phyloP scores from a whole-genome alignment of 2,888 invertebrate genomes.

The Sinopyrophorus schimmeli region DNA sequence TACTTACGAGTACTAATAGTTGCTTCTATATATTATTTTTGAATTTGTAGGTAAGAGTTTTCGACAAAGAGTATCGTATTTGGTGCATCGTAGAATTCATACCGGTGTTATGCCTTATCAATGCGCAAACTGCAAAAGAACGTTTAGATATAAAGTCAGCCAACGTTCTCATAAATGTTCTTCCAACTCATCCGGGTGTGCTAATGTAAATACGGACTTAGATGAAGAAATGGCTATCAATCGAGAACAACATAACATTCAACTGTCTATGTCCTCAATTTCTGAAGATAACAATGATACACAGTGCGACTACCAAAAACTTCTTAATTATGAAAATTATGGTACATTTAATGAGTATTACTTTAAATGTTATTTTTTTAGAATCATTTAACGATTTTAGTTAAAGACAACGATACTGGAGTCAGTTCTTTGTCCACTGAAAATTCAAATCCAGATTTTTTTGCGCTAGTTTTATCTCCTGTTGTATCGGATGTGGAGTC shows the following conservation, averaged over 20 bases:
- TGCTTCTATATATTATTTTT: slow-evolving; percentile 1
- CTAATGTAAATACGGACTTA: too few species aligned
- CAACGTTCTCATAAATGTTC: slow-evolving; percentile 82
- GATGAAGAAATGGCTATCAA: too few species aligned
- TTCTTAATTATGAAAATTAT: too few species aligned
- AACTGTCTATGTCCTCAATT: too few species aligned
- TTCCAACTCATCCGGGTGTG: slow-evolving; percentile 63
- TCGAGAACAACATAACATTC: too few species aligned
- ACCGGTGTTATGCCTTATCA: slow-evolving; percentile 86
- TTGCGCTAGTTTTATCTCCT: slow-evolving; percentile 56
- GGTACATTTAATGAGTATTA: too few species aligned
- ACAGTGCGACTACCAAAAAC: too few species aligned
- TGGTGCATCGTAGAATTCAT: slow-evolving; percentile 82
- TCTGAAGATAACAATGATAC: too few species aligned
- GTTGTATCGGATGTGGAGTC: slow-evolving; percentile 63
- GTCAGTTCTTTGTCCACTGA: slow-evolving; percentile 1
- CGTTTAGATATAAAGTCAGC: slow-evolving; percentile 83
- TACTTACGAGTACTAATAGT: not conserved
- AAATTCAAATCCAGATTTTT: slow-evolving; percentile 48
- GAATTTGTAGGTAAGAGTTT: slow-evolving; percentile 76
- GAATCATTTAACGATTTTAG: too few species aligned
- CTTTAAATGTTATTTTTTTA: too few species aligned
- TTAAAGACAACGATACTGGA: too few species aligned
- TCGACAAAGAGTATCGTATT: slow-evolving; percentile 81
- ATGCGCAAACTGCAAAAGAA: slow-evolving; percentile 78